Conservation (phyloP, 2,888 invertebrate genomes). For the Mantis religiosa region DNA sequence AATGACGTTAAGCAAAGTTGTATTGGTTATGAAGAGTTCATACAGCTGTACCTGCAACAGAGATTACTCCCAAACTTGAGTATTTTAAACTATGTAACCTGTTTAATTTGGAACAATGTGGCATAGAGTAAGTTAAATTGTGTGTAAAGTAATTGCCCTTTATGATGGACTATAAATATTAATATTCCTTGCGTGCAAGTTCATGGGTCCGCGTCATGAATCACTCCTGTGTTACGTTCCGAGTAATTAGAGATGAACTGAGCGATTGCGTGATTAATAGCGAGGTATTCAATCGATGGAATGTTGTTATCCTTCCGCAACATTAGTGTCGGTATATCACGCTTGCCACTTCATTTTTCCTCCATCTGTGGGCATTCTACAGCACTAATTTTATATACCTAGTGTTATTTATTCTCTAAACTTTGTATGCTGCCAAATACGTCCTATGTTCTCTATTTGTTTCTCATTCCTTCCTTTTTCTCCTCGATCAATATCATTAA, state of each 20-base stretch:
- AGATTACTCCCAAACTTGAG: not conserved
- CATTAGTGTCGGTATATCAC: not conserved
- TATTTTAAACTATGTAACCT: not conserved
- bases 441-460: no score
- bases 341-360: not conserved
- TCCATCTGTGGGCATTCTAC: not conserved
- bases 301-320: not conserved
- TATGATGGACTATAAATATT: not conserved
- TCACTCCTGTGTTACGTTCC: not conserved
- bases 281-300: not conserved
- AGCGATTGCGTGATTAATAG: not conserved
- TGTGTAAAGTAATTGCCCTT: not conserved
- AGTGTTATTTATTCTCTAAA: not conserved
- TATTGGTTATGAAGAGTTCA: no score
- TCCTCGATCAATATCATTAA: no score
- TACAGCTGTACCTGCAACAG: no score
- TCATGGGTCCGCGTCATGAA: not conserved
- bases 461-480: no score
- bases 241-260: not conserved
- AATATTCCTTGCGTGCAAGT: not conserved
- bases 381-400: not conserved
- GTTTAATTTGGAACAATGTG: not conserved
- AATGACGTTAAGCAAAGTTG: no score
- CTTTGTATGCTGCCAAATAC: no score
- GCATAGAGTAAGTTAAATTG: not conserved